These are phyloP conservation scores for Pomacea maculata DNA, from an alignment of 1,140 invertebrate genomes.

Conservation along the genomic window DNA sequence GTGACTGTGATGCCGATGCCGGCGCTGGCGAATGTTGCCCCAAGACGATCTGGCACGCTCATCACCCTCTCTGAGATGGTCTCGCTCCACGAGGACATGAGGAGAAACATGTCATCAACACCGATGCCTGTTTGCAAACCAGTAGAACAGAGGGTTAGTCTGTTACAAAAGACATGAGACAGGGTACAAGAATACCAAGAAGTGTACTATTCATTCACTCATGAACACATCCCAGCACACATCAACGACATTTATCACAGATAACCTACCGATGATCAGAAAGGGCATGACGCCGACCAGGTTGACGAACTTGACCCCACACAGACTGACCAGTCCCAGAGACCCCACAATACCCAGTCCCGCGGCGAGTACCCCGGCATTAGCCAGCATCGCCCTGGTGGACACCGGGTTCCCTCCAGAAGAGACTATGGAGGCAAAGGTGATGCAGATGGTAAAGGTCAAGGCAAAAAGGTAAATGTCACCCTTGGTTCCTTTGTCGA, in stretches of 20 bases:
- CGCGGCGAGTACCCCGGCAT: conserved; percentile 91
- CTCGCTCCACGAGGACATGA: conserved; percentile 85
- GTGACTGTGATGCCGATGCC: conserved; percentile 98
- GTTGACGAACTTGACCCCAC: conserved; percentile 91
- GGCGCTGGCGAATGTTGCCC: conserved; percentile 85
- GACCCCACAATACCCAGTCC: conserved; percentile 88
- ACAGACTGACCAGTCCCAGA: conserved; percentile 90
- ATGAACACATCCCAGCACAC: too few relatives aligned
- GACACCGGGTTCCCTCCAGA: conserved; percentile 59
- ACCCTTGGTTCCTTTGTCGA: conserved; percentile 25
- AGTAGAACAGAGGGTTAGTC: neutral
- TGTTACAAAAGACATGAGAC: too few relatives aligned
- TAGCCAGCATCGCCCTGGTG: conserved; percentile 88
- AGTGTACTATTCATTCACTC: too few relatives aligned
- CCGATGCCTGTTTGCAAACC: conserved; percentile 82
- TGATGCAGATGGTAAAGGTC: conserved; percentile 35
- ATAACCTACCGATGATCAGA: conserved; percentile 88
- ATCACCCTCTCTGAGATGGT: conserved; percentile 77
- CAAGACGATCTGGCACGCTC: conserved; percentile 85
- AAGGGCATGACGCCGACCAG: conserved; percentile 95
- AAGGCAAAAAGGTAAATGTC: conserved; percentile 36
- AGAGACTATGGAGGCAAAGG: conserved; percentile 36
- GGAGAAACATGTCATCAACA: conserved; percentile 94
- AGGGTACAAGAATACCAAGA: too few relatives aligned
- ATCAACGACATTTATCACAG: too few relatives aligned